Percentiles rank a stretch among this genome's conserved stretches.
phyloP scores from a whole-genome alignment of 2,888 invertebrate species.

The Blastobasis lacticolella region DNA sequence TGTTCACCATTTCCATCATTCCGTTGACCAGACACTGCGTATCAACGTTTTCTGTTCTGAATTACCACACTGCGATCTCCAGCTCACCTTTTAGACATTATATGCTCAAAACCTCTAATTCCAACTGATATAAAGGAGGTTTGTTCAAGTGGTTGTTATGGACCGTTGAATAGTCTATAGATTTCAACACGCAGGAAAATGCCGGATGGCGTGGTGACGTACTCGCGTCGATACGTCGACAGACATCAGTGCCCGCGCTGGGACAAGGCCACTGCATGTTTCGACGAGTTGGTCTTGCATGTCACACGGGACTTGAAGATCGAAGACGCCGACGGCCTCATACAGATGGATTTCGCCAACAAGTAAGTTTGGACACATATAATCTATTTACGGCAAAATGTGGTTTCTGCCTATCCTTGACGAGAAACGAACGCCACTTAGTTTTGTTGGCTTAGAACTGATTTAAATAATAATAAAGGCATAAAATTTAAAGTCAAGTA shows the following conservation, averaged over 20 bases:
- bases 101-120: background rate
- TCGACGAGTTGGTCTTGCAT: slow-evolving; percentile 13
- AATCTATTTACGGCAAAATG: too few species aligned
- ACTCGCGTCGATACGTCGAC: slow-evolving; percentile 77
- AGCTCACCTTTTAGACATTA: too few species aligned
- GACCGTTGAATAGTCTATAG: slow-evolving; percentile 12
- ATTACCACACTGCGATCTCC: background rate
- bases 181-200: slow-evolving; percentile 47
- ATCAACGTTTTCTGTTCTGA: background rate
- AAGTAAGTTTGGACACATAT: slow-evolving; percentile 63
- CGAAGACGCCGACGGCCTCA: slow-evolving; percentile 87
- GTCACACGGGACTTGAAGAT: slow-evolving; percentile 75
- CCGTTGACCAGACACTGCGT: background rate
- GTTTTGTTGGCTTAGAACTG: slow-evolving; percentile 84
- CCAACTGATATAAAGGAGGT: slow-evolving; percentile 35
- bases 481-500: too few species aligned
- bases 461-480: too few species aligned
- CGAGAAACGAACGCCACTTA: slow-evolving; percentile 75
- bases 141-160: slow-evolving; percentile 26
- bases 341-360: slow-evolving; percentile 97
- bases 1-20: too few species aligned
- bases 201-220: slow-evolving; percentile 87
- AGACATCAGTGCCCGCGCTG: slow-evolving; percentile 78
- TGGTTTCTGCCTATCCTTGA: too few species aligned
- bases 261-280: slow-evolving; percentile 63